Percentiles rank a stretch among this genome's conserved stretches.
These are phyloP conservation scores for Strigops habroptila DNA, from an alignment of 2,113 vertebrate species.

Conservation along the genomic window DNA sequence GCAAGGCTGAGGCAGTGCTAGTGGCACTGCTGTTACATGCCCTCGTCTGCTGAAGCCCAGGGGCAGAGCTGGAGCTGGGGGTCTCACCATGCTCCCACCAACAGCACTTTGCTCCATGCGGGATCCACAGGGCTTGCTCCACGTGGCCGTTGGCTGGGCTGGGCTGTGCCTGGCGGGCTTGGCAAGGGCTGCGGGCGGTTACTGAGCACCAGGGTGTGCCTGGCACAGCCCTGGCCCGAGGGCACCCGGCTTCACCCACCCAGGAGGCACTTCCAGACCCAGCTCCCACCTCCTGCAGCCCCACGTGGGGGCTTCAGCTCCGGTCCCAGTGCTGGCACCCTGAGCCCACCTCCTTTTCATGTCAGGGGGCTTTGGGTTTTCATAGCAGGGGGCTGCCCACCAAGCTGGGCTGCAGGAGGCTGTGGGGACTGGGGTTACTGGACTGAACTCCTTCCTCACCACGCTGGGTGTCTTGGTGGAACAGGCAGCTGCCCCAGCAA, in stretches of 20 bases:
- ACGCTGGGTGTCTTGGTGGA: rapidly evolving
- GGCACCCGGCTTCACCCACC: background rate
- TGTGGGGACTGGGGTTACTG: background rate
- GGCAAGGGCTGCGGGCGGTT: background rate
- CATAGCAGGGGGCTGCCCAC: background rate
- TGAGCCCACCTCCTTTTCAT: background rate
- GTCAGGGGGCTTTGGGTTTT: background rate
- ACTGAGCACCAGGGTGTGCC: background rate
- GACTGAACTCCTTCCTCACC: background rate
- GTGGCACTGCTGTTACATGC: background rate
- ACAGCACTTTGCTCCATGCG: rapidly evolving
- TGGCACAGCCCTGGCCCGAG: background rate
- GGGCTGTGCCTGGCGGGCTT: background rate
- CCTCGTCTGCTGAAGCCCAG: background rate
- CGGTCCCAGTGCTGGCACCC: rapidly evolving
- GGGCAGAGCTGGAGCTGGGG: background rate
- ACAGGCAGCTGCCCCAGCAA: background rate
- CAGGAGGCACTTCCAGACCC: background rate
- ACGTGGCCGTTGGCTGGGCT: background rate
- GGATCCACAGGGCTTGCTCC: background rate
- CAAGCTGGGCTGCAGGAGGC: background rate
- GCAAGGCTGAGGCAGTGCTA: background rate
- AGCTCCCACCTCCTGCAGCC: background rate
- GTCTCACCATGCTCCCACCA: background rate
- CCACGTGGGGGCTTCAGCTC: rapidly evolving